A percentile compares a stretch with the other conserved stretches of the same genome.
These are phyloP conservation scores for Alsophila aescularia DNA, from an alignment of 2,888 invertebrate species.

Conservation along the genomic window DNA sequence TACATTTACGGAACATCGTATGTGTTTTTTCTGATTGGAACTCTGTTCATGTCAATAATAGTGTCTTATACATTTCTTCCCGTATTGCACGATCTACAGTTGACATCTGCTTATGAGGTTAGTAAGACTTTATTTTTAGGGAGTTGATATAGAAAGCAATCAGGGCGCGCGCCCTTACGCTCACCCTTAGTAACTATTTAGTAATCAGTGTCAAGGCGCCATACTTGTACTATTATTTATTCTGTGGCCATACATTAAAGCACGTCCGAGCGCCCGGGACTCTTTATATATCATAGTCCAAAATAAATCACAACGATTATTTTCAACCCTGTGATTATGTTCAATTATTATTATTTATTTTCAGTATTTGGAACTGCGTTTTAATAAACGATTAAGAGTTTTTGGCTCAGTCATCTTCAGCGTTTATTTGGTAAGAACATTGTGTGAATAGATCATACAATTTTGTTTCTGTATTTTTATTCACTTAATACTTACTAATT, in stretches of 20 bases:
- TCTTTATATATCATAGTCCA: no score
- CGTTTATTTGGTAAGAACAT: constrained; percentile 84
- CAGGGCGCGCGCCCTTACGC: no score
- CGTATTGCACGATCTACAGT: constrained; percentile 87
- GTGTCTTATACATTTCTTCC: constrained; percentile 87
- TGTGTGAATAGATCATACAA: neutral
- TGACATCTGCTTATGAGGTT: constrained; percentile 92
- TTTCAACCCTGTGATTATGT: no score
- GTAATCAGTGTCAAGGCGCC: no score
- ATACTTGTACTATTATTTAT: no score
- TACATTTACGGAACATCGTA: constrained; percentile 92
- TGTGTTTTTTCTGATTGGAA: constrained; percentile 85
- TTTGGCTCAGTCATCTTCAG: constrained; percentile 87
- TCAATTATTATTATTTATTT: constrained; percentile 36
- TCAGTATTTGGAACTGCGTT: constrained; percentile 87
- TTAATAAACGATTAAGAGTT: constrained; percentile 86
- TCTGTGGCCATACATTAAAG: no score
- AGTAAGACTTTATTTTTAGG: no score
- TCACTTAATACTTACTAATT: constrained; percentile 8
- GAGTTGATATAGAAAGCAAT: no score
- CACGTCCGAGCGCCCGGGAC: no score
- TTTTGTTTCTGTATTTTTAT: neutral
- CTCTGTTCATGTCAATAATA: constrained; percentile 85
- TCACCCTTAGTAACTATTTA: neutral
- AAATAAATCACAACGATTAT: no score